Percentiles rank a stretch among this genome's conserved stretches.
Evolutionary conservation across 2,113 vertebrate genomes (phyloP).

Genomic region (Solenodon paradoxus): DNA sequence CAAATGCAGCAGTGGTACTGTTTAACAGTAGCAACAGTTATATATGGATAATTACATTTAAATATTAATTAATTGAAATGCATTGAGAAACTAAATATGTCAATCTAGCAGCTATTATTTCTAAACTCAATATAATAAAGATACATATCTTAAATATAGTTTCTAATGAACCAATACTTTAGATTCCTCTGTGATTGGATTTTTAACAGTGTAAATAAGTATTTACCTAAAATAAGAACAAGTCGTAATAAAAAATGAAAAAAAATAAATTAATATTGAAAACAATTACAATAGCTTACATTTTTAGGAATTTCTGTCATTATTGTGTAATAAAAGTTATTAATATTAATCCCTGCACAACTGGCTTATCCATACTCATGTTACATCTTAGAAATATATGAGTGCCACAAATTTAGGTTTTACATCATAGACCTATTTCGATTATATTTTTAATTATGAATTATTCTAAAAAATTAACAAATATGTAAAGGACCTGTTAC

Average conservation of each 20-base stretch:
- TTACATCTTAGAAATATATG: neutral
- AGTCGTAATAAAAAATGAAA: neutral
- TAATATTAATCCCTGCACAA: neutral
- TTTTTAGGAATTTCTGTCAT: neutral
- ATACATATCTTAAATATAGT: neutral
- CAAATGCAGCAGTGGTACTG: too few relatives aligned
- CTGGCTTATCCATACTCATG: neutral
- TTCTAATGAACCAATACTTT: neutral
- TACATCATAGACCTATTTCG: neutral
- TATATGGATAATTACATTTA: too few relatives aligned
- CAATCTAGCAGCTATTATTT: neutral
- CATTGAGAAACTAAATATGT: neutral
- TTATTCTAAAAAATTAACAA: neutral
- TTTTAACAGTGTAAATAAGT: neutral
- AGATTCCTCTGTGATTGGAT: neutral
- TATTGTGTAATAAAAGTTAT: neutral
- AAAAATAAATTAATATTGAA: too few relatives aligned
- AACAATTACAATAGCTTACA: neutral
- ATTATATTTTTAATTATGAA: neutral
- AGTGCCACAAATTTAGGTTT: neutral
- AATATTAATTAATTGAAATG: neutral
- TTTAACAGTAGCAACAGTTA: too few relatives aligned
- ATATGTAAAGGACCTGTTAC: neutral
- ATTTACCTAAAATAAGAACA: neutral
- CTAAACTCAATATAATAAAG: neutral